These are phyloP conservation scores for Kryptolebias marmoratus DNA, from an alignment of 2,113 vertebrate genomes.

Conservation along the genomic window DNA sequence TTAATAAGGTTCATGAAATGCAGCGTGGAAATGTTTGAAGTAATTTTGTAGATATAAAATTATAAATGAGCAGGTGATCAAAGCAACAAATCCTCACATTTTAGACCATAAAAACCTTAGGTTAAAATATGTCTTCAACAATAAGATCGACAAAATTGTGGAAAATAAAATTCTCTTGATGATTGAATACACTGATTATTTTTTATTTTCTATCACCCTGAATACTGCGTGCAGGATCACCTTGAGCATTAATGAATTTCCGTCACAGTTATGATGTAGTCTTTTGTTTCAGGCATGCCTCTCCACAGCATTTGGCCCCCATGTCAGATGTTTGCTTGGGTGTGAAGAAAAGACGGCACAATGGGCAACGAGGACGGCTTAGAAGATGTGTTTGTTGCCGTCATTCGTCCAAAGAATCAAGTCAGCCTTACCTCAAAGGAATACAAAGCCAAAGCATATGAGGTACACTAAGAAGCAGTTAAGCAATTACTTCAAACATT, in stretches of 20 bases:
- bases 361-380: slow-evolving; percentile 93
- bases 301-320: slow-evolving; percentile 65
- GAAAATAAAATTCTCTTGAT: neutral
- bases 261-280: neutral
- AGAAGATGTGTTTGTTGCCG: slow-evolving; percentile 93
- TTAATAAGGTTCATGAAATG: too few species aligned
- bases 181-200: neutral
- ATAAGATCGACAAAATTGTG: neutral
- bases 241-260: neutral
- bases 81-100: too few species aligned
- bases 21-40: too few species aligned
- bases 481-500: neutral
- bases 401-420: slow-evolving; percentile 95
- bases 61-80: too few species aligned
- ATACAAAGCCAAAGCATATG: slow-evolving; percentile 95
- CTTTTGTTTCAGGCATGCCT: slow-evolving; percentile 59
- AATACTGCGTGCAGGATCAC: neutral
- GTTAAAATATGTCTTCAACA: too few species aligned
- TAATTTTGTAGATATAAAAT: too few species aligned
- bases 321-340: slow-evolving; percentile 28
- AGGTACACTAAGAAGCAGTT: slow-evolving; percentile 77
- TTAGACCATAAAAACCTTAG: too few species aligned
- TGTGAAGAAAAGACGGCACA: slow-evolving; percentile 51
- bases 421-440: slow-evolving; percentile 96
- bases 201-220: neutral